Base-by-base conservation (phyloP, 2,888 invertebrate genomes). In the Drosophila flavopinicola region DNA sequence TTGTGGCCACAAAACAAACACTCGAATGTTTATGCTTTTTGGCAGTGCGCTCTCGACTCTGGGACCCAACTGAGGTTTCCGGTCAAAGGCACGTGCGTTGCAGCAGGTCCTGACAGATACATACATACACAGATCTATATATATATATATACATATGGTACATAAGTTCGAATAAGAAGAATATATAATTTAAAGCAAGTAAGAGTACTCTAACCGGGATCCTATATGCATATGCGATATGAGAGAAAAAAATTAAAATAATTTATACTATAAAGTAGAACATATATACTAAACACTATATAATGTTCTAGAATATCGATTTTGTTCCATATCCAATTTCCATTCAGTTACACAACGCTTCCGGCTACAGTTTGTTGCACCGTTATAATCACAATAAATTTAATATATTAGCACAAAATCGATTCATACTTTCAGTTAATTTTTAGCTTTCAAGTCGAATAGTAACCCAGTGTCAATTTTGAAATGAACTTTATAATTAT, bases 81-180 rank as follows among this genome's bases (percentile, higher is more conserved):
- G 61, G 63, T 53, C 23, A 30, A 23, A 41, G 61, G 58, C 64
- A 64, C 69, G 63, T 63, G 47, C 47, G 38, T 38, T 42, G n/a
- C 13, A 17, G 13, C 33, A 6, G 33, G n/a, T 41, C 30, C 1
- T 49, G 10, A 38, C 45, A 51, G 11, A 44, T 53, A 15, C 38
- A 39, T 20, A 24, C 17, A 29, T 37, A 44, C 6, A 49, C 9
- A 27, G 20, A 20, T 11, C 20, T 27, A 42, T 39, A 33, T 32
- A 25, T 53, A 38, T 48, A 44, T 39, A 24, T 33, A 38, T 13
- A 13, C 41, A 10, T 27, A 41, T 41, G 23, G 27, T n/a, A n/a
- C n/a, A n/a, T n/a, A n/a, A n/a, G n/a, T n/a, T n/a, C n/a, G n/a
- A n/a, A n/a, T n/a, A n/a, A n/a, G n/a, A n/a, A n/a, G n/a, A n/a